A percentile compares a stretch with the other conserved stretches of the same genome.
These are phyloP conservation scores for Hozukius guyotensis DNA, from an alignment of 2,797 vertebrate species.

Conservation along the genomic window DNA sequence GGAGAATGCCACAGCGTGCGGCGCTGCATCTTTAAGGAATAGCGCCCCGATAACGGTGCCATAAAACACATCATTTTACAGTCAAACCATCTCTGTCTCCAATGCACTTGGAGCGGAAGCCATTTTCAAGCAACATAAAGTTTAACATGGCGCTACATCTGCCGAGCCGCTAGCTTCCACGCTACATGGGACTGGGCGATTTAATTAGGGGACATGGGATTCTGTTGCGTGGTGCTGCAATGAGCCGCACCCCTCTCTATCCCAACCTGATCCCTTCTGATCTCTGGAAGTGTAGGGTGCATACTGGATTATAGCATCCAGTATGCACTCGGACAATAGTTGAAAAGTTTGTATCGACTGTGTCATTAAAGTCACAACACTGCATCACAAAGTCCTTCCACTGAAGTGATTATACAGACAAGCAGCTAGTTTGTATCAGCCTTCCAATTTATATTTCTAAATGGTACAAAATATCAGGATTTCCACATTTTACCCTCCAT, in stretches of 20 bases:
- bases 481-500: conserved; percentile 27
- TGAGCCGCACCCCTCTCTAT: conserved; percentile 53
- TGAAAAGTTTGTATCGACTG: conserved; percentile 20
- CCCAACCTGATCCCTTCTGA: conserved; percentile 17
- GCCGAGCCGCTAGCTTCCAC: conserved; percentile 92
- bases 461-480: conserved; percentile 23
- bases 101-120: conserved; percentile 94
- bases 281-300: conserved; percentile 2
- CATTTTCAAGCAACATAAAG: conserved; percentile 99
- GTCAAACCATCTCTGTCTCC: conserved; percentile 91
- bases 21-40: conserved; percentile 84
- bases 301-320: background rate
- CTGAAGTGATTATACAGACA: conserved; percentile 33
- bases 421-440: conserved; percentile 16
- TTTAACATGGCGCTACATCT: conserved; percentile 98
- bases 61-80: conserved; percentile 97
- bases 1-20: conserved; percentile 70
- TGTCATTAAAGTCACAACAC: conserved; percentile 5
- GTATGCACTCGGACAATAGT: conserved; percentile 1
- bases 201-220: conserved; percentile 87
- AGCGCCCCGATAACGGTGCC: conserved; percentile 81
- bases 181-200: conserved; percentile 89
- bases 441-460: conserved; percentile 20
- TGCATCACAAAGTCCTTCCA: background rate
- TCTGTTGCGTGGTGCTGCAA: conserved; percentile 49